Conservation (phyloP, 2,797 vertebrate species). For the Lates japonicus region DNA sequence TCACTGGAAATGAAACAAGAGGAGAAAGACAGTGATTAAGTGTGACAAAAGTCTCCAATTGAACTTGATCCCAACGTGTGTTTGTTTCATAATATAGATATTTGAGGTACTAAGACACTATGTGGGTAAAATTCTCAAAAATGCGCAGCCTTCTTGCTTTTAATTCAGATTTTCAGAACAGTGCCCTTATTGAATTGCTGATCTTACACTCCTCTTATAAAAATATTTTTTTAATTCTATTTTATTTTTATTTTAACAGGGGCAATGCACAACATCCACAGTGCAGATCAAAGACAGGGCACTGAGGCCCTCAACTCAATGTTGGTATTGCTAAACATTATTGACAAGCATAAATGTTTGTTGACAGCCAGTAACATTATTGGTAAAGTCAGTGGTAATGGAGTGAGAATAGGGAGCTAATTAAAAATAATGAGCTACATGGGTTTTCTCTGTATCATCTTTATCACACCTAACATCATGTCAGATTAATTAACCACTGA, state of each 20-base stretch:
- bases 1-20: background rate
- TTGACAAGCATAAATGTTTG: slow-evolving; percentile 5
- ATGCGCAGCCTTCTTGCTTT: background rate
- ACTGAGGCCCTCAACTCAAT: background rate
- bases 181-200: background rate
- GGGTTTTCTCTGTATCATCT: background rate
- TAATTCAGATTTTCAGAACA: background rate
- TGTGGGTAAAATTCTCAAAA: background rate
- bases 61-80: background rate
- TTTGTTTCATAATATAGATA: background rate
- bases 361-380: background rate
- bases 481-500: background rate
- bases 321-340: slow-evolving; percentile 1
- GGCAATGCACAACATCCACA: background rate
- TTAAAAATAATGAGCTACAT: slow-evolving; percentile 21
- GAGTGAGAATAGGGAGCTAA: background rate
- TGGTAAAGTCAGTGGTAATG: background rate
- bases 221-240: background rate
- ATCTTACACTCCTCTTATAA: background rate
- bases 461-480: background rate
- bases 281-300: slow-evolving; percentile 8
- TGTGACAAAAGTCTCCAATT: background rate
- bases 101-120: background rate
- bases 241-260: background rate
- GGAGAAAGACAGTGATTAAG: background rate